Evolutionary conservation across 2,888 invertebrate genomes (phyloP), one percentile per base, ranked within the genome.

Genomic region (Scaeva pyrastri): DNA sequence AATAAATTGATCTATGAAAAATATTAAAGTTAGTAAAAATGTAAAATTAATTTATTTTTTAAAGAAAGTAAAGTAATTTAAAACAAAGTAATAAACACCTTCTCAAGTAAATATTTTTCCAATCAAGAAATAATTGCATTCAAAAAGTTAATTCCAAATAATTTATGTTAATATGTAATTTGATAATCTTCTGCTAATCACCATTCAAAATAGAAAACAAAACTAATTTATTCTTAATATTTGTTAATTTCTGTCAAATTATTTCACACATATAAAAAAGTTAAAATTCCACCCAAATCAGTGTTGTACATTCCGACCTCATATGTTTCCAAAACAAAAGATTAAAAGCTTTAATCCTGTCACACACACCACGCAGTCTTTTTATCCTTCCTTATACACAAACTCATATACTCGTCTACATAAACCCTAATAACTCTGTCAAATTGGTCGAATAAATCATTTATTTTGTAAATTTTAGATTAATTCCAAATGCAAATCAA

Each of bases 401-500:
- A 11, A 19, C 10, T 19, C 10, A 4, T 4, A 4, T 3, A 5
- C 10, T 90, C 90, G 89, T 91, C 90, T 16, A 52, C n/a, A 14
- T 26, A 19, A 19, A 36, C 62, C 73, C 50, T 8, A 41, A 11
- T 23, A 31, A 58, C 48, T 66, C 91, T 91, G 90, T 89, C 90
- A 90, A 91, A 91, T 91, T 91, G 91, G 91, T 91, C 91, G 90
- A 89, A 91, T 91, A 91, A 91, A 91, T 91, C 91, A 91, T 91
- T 91, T 91, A 90, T 91, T 91, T 91, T 90, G 90, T 90, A 90
- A 31, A 91, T 90, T 90, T 89, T 90, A 90, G 90, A 90, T 90
- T 90, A 90, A 90, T 91, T 91, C 90, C 88, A 84, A 89, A 88
- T 88, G 88, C 87, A 87, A 82, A 89, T 89, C 86, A 82, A 70